Conservation (phyloP, 1,140 invertebrate genomes). For the Sycophila sp. region DNA sequence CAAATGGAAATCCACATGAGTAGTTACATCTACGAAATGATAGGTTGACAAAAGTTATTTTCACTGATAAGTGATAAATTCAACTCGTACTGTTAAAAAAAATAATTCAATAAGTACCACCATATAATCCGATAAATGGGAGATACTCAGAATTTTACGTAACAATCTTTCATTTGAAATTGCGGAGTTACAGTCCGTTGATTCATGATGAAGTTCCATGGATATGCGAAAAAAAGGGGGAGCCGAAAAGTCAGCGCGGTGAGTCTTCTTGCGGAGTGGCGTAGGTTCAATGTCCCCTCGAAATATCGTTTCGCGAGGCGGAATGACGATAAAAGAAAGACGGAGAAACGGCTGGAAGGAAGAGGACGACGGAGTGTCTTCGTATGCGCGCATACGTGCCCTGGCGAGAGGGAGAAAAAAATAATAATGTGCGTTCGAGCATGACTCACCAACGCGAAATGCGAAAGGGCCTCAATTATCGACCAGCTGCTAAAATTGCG, state of each 20-base stretch:
- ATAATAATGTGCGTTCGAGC: background rate
- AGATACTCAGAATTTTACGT: too few relatives aligned
- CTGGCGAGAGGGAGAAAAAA: background rate
- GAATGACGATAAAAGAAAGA: background rate
- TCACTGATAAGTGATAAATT: too few relatives aligned
- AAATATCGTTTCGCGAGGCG: background rate
- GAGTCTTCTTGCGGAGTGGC: background rate
- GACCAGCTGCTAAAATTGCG: conserved; percentile 21
- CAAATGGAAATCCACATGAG: too few relatives aligned
- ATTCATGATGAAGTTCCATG: too few relatives aligned
- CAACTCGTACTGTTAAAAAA: too few relatives aligned
- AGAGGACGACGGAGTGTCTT: background rate
- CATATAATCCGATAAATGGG: too few relatives aligned
- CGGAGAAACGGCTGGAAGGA: background rate
- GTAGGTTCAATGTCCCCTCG: conserved; percentile 1
- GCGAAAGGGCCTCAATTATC: conserved; percentile 28
- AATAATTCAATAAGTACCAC: too few relatives aligned
- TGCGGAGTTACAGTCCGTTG: too few relatives aligned
- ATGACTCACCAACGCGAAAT: background rate
- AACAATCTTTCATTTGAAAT: too few relatives aligned
- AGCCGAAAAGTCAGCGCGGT: background rate
- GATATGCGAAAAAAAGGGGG: background rate
- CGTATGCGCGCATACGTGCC: background rate
- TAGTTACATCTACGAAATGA: too few relatives aligned
- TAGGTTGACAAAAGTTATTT: too few relatives aligned